Base-by-base conservation (phyloP, 2,888 invertebrate species). In the Calliphora vomitoria region DNA sequence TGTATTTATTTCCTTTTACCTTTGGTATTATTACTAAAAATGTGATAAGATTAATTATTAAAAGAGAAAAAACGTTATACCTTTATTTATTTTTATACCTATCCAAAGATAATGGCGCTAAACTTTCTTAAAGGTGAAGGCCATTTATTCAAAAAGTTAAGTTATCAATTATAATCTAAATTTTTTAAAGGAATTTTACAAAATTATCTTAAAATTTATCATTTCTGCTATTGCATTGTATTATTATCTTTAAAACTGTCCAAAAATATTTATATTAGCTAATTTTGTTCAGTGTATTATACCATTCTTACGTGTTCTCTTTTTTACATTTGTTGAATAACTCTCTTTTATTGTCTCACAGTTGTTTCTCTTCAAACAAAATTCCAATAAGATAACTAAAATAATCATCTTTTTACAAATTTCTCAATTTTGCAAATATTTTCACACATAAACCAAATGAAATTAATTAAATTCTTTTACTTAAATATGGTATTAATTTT, bases 341-440 rank as follows among this genome's bases (percentile, higher is more conserved):
- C 31, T 78, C 78, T 80, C 79, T 35, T 35, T 35, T 35, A 35
- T 35, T 35, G 35, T 6, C 35, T 35, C 35, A 35, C 35, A 1
- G 35, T 35, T 6, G 6, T 4, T 71, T 25, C 71, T 62, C 80
- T 55, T 58, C 4, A 8, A 20, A 38, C 4, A 38, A 44, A 25
- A 71, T 62, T 80, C 80, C 69, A 71, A 80, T 71, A 25, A 80
- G 80, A 69, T 25, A n/a, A 44, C 6, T 35, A 6, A 58, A 50
- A 62, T 31, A 41, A 53, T 53, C 41, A 47, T 71, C 11, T 15
- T 18, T 31, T 8, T 47, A 20, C 31, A 11, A n/a, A 62, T 60
- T 38, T 50, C 18, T 20, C 35, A 72, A 55, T 31, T 41, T 15
- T 13, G 31, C 31, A 60, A 25, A 31, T 4, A 55, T 47, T 15